Conservation (phyloP, 1,140 invertebrate species). For the Akabosia matsudoensis region DNA sequence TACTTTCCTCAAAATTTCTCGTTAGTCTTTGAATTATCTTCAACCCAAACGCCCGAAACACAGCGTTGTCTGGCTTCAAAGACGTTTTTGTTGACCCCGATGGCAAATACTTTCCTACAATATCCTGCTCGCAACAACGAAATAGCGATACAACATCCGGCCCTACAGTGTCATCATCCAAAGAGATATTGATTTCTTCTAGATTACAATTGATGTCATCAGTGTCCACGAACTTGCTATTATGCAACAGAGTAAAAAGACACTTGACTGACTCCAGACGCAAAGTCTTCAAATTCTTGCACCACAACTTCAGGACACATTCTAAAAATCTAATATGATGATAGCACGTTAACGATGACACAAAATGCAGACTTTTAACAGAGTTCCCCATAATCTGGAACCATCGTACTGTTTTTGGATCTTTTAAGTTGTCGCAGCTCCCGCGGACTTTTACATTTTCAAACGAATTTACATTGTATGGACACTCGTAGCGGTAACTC, state of each 20-base stretch:
- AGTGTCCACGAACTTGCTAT: neutral
- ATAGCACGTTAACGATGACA: neutral
- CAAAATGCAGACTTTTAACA: neutral
- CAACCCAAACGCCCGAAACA: too few species aligned
- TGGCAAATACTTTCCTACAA: too few species aligned
- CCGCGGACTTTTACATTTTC: neutral
- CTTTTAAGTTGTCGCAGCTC: neutral
- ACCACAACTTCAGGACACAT: neutral
- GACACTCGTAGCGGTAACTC: neutral
- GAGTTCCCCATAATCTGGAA: neutral
- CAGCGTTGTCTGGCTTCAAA: too few species aligned
- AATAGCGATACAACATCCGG: neutral
- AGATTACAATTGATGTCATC: neutral
- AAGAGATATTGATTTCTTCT: neutral
- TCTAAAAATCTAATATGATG: neutral
- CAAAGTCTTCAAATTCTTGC: neutral
- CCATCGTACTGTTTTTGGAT: neutral
- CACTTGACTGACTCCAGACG: neutral
- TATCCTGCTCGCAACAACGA: too few species aligned
- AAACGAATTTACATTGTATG: neutral
- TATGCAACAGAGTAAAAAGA: neutral
- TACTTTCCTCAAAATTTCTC: neutral
- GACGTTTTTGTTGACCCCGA: too few species aligned
- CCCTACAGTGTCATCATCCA: neutral
- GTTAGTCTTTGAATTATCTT: too few species aligned